These are phyloP conservation scores for Hippocampus kuda DNA, from an alignment of 2,797 vertebrate species.

Conservation along the genomic window DNA sequence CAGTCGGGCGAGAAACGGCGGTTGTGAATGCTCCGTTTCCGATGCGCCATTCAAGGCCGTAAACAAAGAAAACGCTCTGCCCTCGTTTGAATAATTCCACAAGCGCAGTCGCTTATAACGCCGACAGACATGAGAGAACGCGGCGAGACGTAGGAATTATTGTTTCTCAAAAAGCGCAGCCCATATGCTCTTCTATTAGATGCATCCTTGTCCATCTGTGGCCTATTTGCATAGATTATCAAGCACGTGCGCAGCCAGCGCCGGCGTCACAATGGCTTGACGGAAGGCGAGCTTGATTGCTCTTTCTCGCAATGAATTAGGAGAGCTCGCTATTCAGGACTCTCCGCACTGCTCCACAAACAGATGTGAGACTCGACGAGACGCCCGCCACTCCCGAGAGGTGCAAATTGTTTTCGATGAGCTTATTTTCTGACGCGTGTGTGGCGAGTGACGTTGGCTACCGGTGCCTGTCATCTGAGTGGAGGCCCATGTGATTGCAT, in stretches of 20 bases:
- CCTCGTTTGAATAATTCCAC: constrained; percentile 67
- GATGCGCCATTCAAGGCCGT: constrained; percentile 46
- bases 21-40: constrained; percentile 55
- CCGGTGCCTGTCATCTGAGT: background rate
- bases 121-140: constrained; percentile 23
- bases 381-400: constrained; percentile 22
- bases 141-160: constrained; percentile 33
- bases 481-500: background rate
- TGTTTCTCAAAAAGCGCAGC: constrained; percentile 36
- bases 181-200: constrained; percentile 47
- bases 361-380: constrained; percentile 47
- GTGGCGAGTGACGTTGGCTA: background rate
- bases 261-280: constrained; percentile 37
- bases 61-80: constrained; percentile 59
- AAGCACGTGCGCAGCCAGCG: constrained; percentile 30
- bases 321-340: constrained; percentile 29
- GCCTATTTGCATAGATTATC: constrained; percentile 50
- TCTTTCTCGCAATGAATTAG: constrained; percentile 51
- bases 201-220: constrained; percentile 51
- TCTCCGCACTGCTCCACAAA: constrained; percentile 54
- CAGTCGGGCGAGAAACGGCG: constrained; percentile 36
- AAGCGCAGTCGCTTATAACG: constrained; percentile 47
- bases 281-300: constrained; percentile 57
- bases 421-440: constrained; percentile 16
- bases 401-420: constrained; percentile 27